phyloP scores from a whole-genome alignment of 2,888 invertebrate genomes.

The Tenodera sinensis region DNA sequence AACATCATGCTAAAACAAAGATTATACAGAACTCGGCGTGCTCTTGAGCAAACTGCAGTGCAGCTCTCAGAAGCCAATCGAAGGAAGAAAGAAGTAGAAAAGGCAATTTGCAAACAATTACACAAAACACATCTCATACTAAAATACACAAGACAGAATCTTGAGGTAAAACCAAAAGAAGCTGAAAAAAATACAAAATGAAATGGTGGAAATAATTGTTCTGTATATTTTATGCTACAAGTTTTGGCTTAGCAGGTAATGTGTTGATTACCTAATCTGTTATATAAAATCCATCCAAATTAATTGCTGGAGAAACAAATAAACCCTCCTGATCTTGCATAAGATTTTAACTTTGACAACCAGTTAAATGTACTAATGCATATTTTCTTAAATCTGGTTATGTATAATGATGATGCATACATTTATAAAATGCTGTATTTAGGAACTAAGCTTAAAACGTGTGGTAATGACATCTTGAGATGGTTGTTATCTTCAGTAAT shows the following conservation, averaged over 20 bases:
- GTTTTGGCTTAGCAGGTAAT: background rate
- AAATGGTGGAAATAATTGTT: background rate
- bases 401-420: background rate
- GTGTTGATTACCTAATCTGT: background rate
- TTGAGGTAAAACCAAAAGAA: background rate
- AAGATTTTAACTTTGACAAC: no score
- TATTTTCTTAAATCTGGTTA: background rate
- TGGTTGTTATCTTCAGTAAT: background rate
- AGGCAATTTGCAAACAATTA: constrained; percentile 76
- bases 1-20: constrained; percentile 68
- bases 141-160: constrained; percentile 67
- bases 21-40: constrained; percentile 65
- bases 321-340: background rate
- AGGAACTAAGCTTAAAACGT: background rate
- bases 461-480: background rate
- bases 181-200: background rate
- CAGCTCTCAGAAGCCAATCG: constrained; percentile 74
- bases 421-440: background rate
- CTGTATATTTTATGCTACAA: background rate
- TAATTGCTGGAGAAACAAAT: background rate
- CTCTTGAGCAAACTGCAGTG: constrained; percentile 71
- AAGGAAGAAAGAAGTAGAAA: constrained; percentile 76
- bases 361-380: no score
- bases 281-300: background rate
- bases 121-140: constrained; percentile 75